These are phyloP conservation scores for Clitarchus hookeri DNA, from an alignment of 2,888 invertebrate species.

Conservation along the genomic window DNA sequence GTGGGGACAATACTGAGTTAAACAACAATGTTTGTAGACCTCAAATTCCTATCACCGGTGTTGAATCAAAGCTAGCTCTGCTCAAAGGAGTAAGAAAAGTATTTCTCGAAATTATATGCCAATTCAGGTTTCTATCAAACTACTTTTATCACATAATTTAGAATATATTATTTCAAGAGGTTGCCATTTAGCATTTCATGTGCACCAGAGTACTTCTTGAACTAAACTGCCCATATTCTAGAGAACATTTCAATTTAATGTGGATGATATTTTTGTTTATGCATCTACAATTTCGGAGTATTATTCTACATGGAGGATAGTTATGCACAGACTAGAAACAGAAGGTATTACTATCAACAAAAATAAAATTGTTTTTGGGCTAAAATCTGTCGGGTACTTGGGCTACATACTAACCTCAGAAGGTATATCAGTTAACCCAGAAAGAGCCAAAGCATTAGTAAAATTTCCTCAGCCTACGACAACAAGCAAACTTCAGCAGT, in stretches of 20 bases:
- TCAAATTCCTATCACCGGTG: background rate
- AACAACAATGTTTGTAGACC: background rate
- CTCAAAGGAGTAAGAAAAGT: background rate
- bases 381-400: background rate
- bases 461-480: background rate
- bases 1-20: background rate
- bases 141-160: background rate
- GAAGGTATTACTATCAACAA: background rate
- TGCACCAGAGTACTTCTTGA: background rate
- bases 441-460: background rate
- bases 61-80: background rate
- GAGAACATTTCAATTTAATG: background rate
- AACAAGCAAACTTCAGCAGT: background rate
- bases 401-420: background rate
- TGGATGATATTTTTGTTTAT: background rate
- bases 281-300: too few relatives aligned
- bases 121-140: background rate
- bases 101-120: background rate
- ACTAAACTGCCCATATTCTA: background rate
- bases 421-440: background rate
- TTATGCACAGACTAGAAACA: background rate
- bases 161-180: background rate
- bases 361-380: background rate
- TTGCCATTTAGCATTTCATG: background rate
- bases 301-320: background rate